A percentile compares a stretch with the other conserved stretches of the same genome.
phyloP scores from a whole-genome alignment of 2,113 vertebrate genomes.

The Periophthalmus modestus region DNA sequence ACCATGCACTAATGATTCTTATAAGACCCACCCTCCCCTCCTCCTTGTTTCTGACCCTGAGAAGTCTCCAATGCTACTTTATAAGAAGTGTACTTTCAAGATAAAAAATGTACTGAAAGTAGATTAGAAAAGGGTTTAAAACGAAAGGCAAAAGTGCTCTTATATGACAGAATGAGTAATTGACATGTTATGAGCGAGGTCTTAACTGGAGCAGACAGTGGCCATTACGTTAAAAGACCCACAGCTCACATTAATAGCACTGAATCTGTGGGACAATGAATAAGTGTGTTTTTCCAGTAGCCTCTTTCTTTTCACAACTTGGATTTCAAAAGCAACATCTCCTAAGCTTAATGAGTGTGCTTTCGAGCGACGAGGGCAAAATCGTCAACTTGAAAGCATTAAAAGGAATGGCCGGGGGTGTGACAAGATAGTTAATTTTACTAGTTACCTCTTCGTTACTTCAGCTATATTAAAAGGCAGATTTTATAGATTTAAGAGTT shows the following conservation, averaged over 20 bases:
- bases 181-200: constrained; percentile 35
- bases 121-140: constrained; percentile 5
- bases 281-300: constrained; percentile 5
- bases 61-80: constrained; percentile 57
- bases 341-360: neutral
- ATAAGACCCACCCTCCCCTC: constrained; percentile 70
- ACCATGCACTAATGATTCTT: constrained; percentile 27
- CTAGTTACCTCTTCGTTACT: neutral
- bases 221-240: constrained; percentile 17
- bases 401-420: too few species aligned
- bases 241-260: constrained; percentile 15
- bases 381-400: neutral
- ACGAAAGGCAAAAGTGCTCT: constrained; percentile 11
- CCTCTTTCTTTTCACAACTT: neutral
- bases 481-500: neutral
- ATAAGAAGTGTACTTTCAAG: constrained; percentile 8
- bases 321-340: neutral
- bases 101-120: constrained; percentile 9
- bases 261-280: neutral
- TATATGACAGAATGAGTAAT: constrained; percentile 31
- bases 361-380: neutral
- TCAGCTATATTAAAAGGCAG: neutral
- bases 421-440: neutral
- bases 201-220: constrained; percentile 26
- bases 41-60: constrained; percentile 54